A percentile compares a stretch with the other conserved stretches of the same genome.
phyloP scores from a whole-genome alignment of 2,797 vertebrate genomes.

The Platalea minor region DNA sequence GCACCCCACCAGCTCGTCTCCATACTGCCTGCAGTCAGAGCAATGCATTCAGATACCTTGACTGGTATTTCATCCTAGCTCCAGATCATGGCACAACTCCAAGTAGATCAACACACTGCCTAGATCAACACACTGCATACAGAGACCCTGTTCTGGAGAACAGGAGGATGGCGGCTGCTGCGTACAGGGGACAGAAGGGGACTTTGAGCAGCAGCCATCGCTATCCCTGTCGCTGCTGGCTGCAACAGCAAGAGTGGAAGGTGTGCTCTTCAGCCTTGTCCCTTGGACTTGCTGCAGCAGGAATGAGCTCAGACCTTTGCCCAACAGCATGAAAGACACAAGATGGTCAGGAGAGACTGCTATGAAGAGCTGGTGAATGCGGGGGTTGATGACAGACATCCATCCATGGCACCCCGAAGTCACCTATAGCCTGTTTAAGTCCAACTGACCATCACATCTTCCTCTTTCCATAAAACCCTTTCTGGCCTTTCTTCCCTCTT shows the following conservation, averaged over 20 bases:
- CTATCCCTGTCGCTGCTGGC: neutral
- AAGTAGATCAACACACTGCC: neutral
- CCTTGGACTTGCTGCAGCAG: neutral
- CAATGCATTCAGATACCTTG: neutral
- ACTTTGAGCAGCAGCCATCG: neutral
- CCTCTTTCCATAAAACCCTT: neutral
- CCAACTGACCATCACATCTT: neutral
- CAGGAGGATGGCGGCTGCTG: neutral
- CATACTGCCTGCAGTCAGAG: neutral
- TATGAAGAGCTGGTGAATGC: neutral
- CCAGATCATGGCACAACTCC: neutral
- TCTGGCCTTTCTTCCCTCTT: neutral
- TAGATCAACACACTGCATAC: neutral
- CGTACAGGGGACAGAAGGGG: neutral
- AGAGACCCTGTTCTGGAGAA: neutral
- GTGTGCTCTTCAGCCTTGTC: fast-evolving
- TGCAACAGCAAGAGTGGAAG: neutral
- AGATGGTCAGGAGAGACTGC: neutral
- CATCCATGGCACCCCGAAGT: neutral
- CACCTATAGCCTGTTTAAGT: neutral
- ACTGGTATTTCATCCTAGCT: neutral
- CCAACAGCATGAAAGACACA: neutral
- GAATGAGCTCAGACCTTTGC: neutral
- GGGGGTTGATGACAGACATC: neutral
- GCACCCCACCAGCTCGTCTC: neutral